Base-by-base conservation (phyloP, 2,113 vertebrate species). In the Mus pahari region DNA sequence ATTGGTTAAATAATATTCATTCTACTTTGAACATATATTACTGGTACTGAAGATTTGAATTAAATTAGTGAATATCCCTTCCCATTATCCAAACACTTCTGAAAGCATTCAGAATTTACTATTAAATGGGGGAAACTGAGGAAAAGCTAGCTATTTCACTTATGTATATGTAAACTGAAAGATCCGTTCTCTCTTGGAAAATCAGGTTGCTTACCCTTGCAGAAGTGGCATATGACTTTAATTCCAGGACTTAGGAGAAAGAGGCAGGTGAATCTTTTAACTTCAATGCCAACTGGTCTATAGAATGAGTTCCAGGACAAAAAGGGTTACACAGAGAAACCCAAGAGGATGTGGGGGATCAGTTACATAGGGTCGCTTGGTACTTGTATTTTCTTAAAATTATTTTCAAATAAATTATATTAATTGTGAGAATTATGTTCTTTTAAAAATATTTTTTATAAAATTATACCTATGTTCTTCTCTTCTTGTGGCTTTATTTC, bases 371-470 rank as follows among this genome's bases (percentile, higher is more conserved):
- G 20, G 78, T 92, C 86, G 19, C 6, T 70, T 83, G 19, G 82
- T 86, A 77, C 39, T 87, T 71, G 1, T 39, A 50, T 88, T 94
- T 92, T 92, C 45, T 68, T 82, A 83, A 92, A 26, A 16, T 94
- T 95, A 55, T 94, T 82, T 17, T 81, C 73, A 71, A 90, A 60
- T 83, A 86, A 26, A 74, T 7, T 19, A 88, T 92, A 78, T 60
- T 74, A 83, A 11, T 75, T 4, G 31, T 50, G 33, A 96, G 26
- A 93, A 83, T 94, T 1, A 13, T 84, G 19, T 70, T 94, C 48
- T 94, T 96, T 86, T 92, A 87, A 97, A 92, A 96, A 86, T 94
- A 86, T 73, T 84, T 82, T 95, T 70, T 26, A 48, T 95, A 58
- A 97, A 78, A 66, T 91, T 92, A 94, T 62, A 78, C 11, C 68